Conservation (phyloP, 2,113 vertebrate species). For the Emydocephalus ijimae region DNA sequence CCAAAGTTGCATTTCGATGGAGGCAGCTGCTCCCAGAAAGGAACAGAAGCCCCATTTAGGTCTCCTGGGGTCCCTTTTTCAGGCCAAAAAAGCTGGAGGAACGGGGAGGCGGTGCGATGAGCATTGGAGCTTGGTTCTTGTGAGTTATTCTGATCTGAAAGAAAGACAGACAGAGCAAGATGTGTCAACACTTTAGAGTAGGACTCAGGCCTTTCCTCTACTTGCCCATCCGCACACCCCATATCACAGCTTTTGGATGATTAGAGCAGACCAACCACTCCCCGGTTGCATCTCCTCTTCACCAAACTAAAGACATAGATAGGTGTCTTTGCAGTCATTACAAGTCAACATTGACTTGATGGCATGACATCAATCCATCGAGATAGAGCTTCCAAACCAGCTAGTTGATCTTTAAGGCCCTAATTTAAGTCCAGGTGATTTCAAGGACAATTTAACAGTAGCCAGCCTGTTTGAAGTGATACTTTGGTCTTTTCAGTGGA, state of each 20-base stretch:
- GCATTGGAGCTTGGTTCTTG: constrained; percentile 90
- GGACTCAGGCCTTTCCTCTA: neutral
- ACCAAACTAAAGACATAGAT: neutral
- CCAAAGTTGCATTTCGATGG: neutral
- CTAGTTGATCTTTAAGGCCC: neutral
- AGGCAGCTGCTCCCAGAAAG: neutral
- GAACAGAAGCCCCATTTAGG: neutral
- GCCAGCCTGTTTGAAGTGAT: neutral
- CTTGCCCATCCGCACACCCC: too few relatives aligned
- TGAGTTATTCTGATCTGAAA: constrained; percentile 87
- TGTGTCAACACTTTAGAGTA: neutral
- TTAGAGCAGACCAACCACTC: neutral
- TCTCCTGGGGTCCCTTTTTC: constrained; percentile 44
- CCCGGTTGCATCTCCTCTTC: neutral
- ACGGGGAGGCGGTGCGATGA: constrained; percentile 79
- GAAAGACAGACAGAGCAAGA: constrained; percentile 32
- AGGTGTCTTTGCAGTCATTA: neutral
- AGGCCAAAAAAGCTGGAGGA: constrained; percentile 81
- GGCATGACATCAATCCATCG: neutral
- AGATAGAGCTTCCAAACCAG: neutral
- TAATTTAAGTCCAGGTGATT: neutral
- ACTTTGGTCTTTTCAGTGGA: neutral
- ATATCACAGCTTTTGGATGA: neutral
- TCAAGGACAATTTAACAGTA: neutral
- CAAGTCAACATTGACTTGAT: neutral